Conservation (phyloP, 2,797 vertebrate genomes). For the Labroides dimidiatus region DNA sequence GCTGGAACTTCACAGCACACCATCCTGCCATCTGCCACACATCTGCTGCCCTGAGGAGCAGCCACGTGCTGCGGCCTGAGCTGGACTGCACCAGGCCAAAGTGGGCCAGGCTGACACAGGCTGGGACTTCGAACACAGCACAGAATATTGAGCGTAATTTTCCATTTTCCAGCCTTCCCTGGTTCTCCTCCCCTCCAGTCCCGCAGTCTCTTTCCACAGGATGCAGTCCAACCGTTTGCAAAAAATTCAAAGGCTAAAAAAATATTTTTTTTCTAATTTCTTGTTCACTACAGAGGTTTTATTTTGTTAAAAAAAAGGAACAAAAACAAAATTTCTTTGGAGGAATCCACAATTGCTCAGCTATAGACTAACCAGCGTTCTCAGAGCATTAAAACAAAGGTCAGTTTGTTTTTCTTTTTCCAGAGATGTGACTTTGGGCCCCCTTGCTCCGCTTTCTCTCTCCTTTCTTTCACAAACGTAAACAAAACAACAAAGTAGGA, state of each 20-base stretch:
- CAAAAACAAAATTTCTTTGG: slow-evolving; percentile 83
- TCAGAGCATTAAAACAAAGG: slow-evolving; percentile 81
- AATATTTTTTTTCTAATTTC: slow-evolving; percentile 80
- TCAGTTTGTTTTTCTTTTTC: slow-evolving; percentile 62
- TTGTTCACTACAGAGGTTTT: slow-evolving; percentile 85
- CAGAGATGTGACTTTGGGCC: slow-evolving; percentile 78
- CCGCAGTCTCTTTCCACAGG: slow-evolving; percentile 29
- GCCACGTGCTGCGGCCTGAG: slow-evolving; percentile 35
- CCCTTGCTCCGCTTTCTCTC: slow-evolving; percentile 53
- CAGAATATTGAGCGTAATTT: slow-evolving; percentile 44
- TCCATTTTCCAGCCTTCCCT: slow-evolving; percentile 28
- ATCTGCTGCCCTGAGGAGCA: slow-evolving; percentile 46
- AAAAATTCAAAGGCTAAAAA: slow-evolving; percentile 81
- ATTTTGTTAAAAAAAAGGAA: slow-evolving; percentile 77
- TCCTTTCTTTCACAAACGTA: slow-evolving; percentile 72
- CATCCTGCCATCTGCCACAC: slow-evolving; percentile 45
- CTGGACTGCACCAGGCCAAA: slow-evolving; percentile 27
- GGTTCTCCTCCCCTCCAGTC: slow-evolving; percentile 21
- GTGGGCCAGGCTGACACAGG: slow-evolving; percentile 31
- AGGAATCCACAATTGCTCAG: slow-evolving; percentile 82
- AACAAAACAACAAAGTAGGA: slow-evolving; percentile 79
- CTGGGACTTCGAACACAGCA: slow-evolving; percentile 33
- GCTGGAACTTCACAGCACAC: slow-evolving; percentile 58
- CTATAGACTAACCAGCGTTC: slow-evolving; percentile 80
- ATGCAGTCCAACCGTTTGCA: slow-evolving; percentile 63